Evolutionary conservation across 2,113 vertebrate species (phyloP).

Genomic region (Zosterops borbonicus): DNA sequence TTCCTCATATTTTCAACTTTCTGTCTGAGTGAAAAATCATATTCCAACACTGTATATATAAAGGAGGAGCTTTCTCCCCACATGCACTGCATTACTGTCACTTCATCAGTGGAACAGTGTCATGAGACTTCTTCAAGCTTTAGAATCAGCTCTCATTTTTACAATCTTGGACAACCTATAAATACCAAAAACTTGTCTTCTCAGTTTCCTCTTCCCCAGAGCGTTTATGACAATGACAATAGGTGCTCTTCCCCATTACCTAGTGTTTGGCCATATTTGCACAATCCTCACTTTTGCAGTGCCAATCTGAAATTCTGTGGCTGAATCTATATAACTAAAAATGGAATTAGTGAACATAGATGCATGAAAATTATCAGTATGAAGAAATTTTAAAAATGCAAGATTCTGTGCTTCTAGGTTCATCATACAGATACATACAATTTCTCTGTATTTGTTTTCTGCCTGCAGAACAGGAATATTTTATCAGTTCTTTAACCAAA

Average conservation of each 20-base stretch:
- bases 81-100: background rate
- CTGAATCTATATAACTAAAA: background rate
- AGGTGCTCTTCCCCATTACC: background rate
- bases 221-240: background rate
- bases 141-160: background rate
- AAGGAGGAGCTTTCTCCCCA: background rate
- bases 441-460: background rate
- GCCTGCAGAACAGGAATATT: background rate
- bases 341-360: background rate
- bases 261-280: background rate
- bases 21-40: background rate
- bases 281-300: background rate
- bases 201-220: background rate
- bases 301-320: background rate
- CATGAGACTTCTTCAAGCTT: background rate
- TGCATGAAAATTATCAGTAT: background rate
- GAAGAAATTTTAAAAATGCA: background rate
- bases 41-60: background rate
- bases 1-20: background rate
- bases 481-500: background rate
- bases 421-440: background rate
- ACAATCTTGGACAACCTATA: background rate
- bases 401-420: background rate
- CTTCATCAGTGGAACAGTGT: background rate
- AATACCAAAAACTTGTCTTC: background rate